Conservation (phyloP, 2,888 invertebrate genomes). For the Eulithis testata region DNA sequence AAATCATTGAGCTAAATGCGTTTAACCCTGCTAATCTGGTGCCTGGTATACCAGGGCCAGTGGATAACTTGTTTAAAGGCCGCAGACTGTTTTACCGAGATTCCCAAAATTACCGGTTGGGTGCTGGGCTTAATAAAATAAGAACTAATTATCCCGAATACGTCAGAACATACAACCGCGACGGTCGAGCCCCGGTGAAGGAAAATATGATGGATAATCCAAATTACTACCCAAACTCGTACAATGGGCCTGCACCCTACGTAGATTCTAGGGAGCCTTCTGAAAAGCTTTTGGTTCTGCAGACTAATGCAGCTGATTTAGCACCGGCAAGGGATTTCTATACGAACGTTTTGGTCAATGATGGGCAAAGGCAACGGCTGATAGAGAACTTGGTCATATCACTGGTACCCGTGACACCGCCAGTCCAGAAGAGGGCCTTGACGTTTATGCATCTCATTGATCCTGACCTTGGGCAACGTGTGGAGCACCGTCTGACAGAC, state of each 20-base stretch:
- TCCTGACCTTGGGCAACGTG: slow-evolving; percentile 87
- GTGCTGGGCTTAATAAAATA: slow-evolving; percentile 61
- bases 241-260: slow-evolving; percentile 90
- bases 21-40: slow-evolving; percentile 67
- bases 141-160: slow-evolving; percentile 62
- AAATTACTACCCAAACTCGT: slow-evolving; percentile 97
- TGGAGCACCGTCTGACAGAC: slow-evolving; percentile 75
- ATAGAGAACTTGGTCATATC: slow-evolving; percentile 19
- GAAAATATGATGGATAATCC: slow-evolving; percentile 94
- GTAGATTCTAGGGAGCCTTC: slow-evolving; percentile 68
- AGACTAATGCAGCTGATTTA: slow-evolving; percentile 35
- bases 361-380: slow-evolving; percentile 38
- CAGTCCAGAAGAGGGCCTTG: slow-evolving; percentile 30
- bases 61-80: slow-evolving; percentile 59
- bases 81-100: slow-evolving; percentile 61
- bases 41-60: slow-evolving; percentile 68
- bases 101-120: slow-evolving; percentile 65
- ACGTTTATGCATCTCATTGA: slow-evolving; percentile 88
- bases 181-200: slow-evolving; percentile 76
- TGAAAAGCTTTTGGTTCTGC: slow-evolving; percentile 30
- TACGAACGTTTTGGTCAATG: slow-evolving; percentile 81
- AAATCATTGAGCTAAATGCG: slow-evolving; percentile 54
- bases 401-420: slow-evolving; percentile 29
- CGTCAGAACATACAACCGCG: slow-evolving; percentile 58
- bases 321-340: slow-evolving; percentile 89